phyloP scores from a whole-genome alignment of 2,113 vertebrate species.

The Macrotus californicus region DNA sequence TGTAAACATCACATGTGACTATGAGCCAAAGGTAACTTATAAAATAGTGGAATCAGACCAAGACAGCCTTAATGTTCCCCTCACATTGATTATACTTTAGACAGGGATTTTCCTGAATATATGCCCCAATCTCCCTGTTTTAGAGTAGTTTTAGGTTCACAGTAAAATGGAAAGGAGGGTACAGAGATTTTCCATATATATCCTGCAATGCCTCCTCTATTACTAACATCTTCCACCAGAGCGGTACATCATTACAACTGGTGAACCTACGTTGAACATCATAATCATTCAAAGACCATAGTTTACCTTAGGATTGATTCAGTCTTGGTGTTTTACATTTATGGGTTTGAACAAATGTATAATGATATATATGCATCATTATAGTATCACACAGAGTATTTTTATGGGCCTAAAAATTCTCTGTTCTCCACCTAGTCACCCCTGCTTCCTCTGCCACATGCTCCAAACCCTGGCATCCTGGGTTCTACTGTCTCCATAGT shows the following conservation, averaged over 20 bases:
- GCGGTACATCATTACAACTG: neutral
- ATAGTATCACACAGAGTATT: neutral
- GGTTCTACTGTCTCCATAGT: neutral
- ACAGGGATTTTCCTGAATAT: neutral
- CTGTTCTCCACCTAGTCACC: neutral
- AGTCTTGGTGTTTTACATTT: neutral
- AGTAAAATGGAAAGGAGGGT: neutral
- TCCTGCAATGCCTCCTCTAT: neutral
- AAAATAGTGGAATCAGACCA: neutral
- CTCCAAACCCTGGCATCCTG: neutral
- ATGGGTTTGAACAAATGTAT: neutral
- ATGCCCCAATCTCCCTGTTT: neutral
- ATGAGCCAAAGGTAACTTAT: neutral
- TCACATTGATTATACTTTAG: neutral
- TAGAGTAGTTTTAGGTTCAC: neutral
- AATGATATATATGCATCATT: neutral
- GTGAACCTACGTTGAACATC: neutral
- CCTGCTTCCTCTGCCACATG: neutral
- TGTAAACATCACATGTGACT: neutral
- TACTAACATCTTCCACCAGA: neutral
- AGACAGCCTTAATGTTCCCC: neutral
- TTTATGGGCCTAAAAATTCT: neutral
- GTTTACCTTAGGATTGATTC: neutral
- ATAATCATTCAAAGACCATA: neutral
- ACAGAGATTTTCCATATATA: neutral